Base-by-base conservation (phyloP, 1,140 invertebrate species). In the Zaprionus capensis region DNA sequence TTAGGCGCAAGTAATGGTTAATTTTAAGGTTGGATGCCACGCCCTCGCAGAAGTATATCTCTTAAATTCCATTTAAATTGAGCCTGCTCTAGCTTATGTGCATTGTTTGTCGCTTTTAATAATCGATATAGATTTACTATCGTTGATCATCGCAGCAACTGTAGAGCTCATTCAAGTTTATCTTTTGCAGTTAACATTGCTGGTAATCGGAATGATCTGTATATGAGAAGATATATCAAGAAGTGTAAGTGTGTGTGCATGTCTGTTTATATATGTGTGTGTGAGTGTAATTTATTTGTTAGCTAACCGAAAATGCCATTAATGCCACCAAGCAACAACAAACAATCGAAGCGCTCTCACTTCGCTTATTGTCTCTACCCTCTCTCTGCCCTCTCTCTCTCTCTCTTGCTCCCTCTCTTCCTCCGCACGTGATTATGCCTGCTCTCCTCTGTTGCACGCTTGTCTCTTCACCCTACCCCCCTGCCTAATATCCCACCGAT, bases 201-300 rank as follows among this genome's bases (percentile, higher is more conserved):
- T n/a, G 41, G 2, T 4, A 9, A 46, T 46, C 41, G 7, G 41
- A 11, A 1, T 46, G 41, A 46, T 46, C 41, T 20, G 46, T 49
- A 20, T 9, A 22, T 49, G 12, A 24, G 4, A 9, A 51, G 17
- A 20, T 11, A 51, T 22, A 20, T 1, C 20, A 0, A 9, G 9
- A 34, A 56, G 22, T 31, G 24, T 7, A 6, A 12, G 24, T 31
- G 15, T 28, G 15, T 49, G 24, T 44, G n/a, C 41, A 14, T 38
- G 34, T 36, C 5, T 58, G 56, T 31, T 7, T 31, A 0, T 26
- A 5, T 26, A 5, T 28, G 7, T 58, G 22, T 61, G 20, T 5
- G n/a, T 12, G 36, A 36, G 49, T 71, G 41, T 72, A 38, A 46
- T 38, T 66, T 72, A 66, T 57, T 72, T 58, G 66, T 72, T 72